A percentile compares a stretch with the other conserved stretches of the same genome.
Conservation (phyloP, 2,113 vertebrate species). For the Calyptomena viridis region DNA sequence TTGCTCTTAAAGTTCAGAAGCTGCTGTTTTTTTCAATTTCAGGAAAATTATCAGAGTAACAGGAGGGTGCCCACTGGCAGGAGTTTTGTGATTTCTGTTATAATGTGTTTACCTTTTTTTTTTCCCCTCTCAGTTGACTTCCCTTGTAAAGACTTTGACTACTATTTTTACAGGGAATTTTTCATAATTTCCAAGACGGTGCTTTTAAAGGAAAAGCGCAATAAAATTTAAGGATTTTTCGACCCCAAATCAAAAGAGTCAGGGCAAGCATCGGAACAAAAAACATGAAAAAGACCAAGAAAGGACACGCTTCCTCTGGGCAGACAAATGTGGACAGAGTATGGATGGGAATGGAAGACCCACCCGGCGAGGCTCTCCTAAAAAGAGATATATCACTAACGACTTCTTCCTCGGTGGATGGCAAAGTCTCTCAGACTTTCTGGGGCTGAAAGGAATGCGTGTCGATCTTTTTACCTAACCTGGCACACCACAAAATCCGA, state of each 20-base stretch:
- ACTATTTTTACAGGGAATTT: constrained; percentile 9
- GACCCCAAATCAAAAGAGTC: not conserved
- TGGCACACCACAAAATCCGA: constrained; percentile 47
- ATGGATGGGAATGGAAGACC: not conserved
- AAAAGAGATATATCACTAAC: constrained; percentile 8
- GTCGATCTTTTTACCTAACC: constrained; percentile 31
- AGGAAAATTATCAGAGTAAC: not conserved
- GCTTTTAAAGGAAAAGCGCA: constrained; percentile 15
- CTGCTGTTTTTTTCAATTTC: constrained; percentile 14
- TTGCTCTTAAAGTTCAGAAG: constrained; percentile 28
- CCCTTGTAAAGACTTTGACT: not conserved
- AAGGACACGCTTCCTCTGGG: not conserved
- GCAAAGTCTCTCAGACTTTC: constrained; percentile 11
- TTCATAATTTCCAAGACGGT: not conserved
- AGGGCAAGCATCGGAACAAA: not conserved
- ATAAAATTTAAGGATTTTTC: not conserved
- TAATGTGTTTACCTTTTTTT: not conserved
- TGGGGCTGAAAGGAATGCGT: constrained; percentile 14
- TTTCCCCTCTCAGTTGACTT: not conserved
- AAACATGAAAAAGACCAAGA: not conserved
- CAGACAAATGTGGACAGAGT: constrained; percentile 3
- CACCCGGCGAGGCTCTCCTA: not conserved
- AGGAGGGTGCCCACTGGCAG: not conserved
- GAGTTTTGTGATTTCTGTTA: not conserved
- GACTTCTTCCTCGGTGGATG: not conserved